Evolutionary conservation across 2,888 invertebrate species (phyloP).

Genomic region (Drosophila colorata): DNA sequence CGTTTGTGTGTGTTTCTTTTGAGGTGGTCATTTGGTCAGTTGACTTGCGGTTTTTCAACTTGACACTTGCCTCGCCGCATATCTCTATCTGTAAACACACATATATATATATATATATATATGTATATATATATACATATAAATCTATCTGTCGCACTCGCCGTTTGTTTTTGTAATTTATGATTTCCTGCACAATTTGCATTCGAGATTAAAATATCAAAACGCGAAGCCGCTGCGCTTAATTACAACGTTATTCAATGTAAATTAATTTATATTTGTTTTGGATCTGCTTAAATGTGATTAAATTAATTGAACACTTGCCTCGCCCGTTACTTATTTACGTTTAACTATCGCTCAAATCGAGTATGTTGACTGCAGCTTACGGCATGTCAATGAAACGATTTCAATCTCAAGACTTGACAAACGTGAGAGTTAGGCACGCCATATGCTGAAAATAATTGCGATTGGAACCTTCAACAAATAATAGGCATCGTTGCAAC

Average conservation of each 20-base stretch:
- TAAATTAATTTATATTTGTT: conserved; percentile 64
- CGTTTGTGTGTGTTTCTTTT: conserved; percentile 12
- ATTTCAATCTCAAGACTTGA: conserved; percentile 26
- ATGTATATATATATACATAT: neutral
- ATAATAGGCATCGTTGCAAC: neutral
- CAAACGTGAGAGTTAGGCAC: conserved; percentile 21
- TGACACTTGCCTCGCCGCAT: conserved; percentile 13
- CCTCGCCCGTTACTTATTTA: neutral
- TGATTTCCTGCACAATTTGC: conserved; percentile 74
- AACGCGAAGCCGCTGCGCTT: conserved; percentile 56
- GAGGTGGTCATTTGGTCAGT: conserved; percentile 32
- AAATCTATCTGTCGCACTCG: neutral
- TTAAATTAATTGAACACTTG: conserved; percentile 67
- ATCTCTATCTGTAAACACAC: neutral
- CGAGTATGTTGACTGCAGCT: conserved; percentile 16
- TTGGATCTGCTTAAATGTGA: conserved; percentile 55
- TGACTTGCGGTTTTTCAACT: conserved; percentile 54
- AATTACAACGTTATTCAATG: conserved; percentile 72
- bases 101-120: too few species aligned
- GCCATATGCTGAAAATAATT: conserved; percentile 7
- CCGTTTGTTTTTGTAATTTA: conserved; percentile 60
- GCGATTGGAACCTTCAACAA: conserved; percentile 11
- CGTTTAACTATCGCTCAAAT: conserved; percentile 2
- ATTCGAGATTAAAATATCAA: conserved; percentile 75
- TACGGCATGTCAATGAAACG: conserved; percentile 28